A percentile compares a stretch with the other conserved stretches of the same genome.
Evolutionary conservation across 1,140 invertebrate genomes (phyloP).

Genomic region (Cherax destructor): DNA sequence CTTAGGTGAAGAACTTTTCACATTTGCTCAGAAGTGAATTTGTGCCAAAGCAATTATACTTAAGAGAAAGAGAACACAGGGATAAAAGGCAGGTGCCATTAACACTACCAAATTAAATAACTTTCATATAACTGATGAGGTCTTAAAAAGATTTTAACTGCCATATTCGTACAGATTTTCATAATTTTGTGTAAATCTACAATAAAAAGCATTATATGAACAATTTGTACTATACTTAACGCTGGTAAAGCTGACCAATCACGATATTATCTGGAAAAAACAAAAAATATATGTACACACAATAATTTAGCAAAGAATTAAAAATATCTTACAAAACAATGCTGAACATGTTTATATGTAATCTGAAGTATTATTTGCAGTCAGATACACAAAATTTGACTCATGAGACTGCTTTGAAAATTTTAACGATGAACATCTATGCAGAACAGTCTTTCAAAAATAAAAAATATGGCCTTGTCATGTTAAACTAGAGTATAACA

Average conservation of each 20-base stretch:
- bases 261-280: conserved; percentile 57
- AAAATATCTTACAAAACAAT: too few relatives aligned
- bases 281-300: background rate
- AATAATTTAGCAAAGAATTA: too few relatives aligned
- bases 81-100: background rate
- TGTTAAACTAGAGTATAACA: too few relatives aligned
- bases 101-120: conserved; percentile 11
- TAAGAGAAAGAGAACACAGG: background rate
- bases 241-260: conserved; percentile 31
- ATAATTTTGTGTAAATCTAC: conserved; percentile 29
- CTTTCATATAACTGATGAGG: background rate
- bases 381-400: too few relatives aligned
- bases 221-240: conserved; percentile 60
- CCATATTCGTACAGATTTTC: conserved; percentile 27
- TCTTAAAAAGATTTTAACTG: conserved; percentile 14
- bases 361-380: too few relatives aligned
- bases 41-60: background rate
- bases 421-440: too few relatives aligned
- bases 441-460: too few relatives aligned
- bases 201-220: conserved; percentile 57
- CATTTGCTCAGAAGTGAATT: background rate
- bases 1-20: background rate
- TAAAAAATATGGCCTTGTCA: too few relatives aligned
- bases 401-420: too few relatives aligned
- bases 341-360: too few relatives aligned